Base-by-base conservation (phyloP, 1,140 invertebrate genomes). In the Bicyclus anynana region DNA sequence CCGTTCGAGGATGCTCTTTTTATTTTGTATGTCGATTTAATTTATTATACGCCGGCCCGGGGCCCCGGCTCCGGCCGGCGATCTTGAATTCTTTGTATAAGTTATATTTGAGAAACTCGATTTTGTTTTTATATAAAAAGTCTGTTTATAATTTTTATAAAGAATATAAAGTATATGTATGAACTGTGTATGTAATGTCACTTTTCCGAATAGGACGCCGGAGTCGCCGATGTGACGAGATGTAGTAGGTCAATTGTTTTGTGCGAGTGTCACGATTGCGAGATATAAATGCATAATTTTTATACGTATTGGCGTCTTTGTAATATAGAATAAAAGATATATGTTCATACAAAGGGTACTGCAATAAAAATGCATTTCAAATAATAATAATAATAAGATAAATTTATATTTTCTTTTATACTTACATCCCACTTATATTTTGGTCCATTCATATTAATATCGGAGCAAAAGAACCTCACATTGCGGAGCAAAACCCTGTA, bases 91-190 rank as follows among this genome's bases (percentile, higher is more conserved):
- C 70, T 77, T 72, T 78, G 63, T 74, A 70, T 78, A 62, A 80
- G 70, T 84, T 82, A 75, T n/a, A 78, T 84, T 79, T 75, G 74
- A 78, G 65, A 77, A 80, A 78, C 68, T 72, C 66, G 69, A 76
- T 81, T 81, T 75, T 77, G 71, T 80, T 82, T 35, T 80, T 83
- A 74, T 79, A 77, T 75, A 58, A 72, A 84, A 77, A 74, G 78
- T 87, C 80, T 87, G 81, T 84, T 84, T 80, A 87, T 84, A 87
- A 81, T 84, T 84, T 87, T 82, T 87, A 84, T 87, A 79, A 74
- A 74, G 79, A 84, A 87, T 87, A 84, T 84, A 84, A 82, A 84
- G 71, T 84, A 83, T 87, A 84, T 87, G 81, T 87, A 84, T 72
- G 67, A 68, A 82, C 62, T 77, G 65, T 71, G 54, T 79, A 69